A percentile compares a stretch with the other conserved stretches of the same genome.
phyloP scores from a whole-genome alignment of 2,797 vertebrate genomes.

The Falco concolor region DNA sequence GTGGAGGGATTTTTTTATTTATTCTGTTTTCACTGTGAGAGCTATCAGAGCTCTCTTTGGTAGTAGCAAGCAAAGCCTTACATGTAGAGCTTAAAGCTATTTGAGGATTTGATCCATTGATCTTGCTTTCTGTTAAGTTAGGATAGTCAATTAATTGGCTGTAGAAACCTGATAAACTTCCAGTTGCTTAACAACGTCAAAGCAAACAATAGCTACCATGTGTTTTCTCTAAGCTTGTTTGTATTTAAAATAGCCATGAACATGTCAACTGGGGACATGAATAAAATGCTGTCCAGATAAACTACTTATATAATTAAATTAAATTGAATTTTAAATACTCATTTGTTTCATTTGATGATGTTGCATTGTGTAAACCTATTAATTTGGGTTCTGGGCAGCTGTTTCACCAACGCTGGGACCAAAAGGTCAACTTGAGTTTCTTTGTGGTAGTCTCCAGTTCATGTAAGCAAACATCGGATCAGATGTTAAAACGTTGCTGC shows the following conservation, averaged over 20 bases:
- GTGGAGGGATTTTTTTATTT: neutral
- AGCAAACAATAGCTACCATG: conserved; percentile 52
- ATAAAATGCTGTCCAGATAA: conserved; percentile 10
- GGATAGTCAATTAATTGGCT: conserved; percentile 41
- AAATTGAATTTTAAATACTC: neutral
- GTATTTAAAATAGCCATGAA: conserved; percentile 60
- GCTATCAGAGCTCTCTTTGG: neutral
- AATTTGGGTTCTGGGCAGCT: neutral
- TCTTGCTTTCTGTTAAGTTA: conserved; percentile 27
- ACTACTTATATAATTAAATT: neutral
- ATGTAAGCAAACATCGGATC: neutral
- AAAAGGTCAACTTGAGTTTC: neutral
- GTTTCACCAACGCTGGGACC: neutral
- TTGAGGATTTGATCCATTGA: conserved; percentile 39
- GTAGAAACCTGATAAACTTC: conserved; percentile 57
- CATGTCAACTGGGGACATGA: conserved; percentile 22
- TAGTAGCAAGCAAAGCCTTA: neutral
- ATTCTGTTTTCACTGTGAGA: rapidly evolving
- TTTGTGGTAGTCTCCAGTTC: neutral
- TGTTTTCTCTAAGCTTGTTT: conserved; percentile 54
- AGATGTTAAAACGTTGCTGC: neutral
- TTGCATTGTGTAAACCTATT: neutral
- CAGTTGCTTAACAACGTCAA: conserved; percentile 66
- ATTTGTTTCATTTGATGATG: neutral
- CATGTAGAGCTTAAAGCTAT: conserved; percentile 2